Percentiles rank a stretch among this genome's conserved stretches.
phyloP scores from a whole-genome alignment of 2,113 vertebrate genomes.

The Thamnaconus septentrionalis region DNA sequence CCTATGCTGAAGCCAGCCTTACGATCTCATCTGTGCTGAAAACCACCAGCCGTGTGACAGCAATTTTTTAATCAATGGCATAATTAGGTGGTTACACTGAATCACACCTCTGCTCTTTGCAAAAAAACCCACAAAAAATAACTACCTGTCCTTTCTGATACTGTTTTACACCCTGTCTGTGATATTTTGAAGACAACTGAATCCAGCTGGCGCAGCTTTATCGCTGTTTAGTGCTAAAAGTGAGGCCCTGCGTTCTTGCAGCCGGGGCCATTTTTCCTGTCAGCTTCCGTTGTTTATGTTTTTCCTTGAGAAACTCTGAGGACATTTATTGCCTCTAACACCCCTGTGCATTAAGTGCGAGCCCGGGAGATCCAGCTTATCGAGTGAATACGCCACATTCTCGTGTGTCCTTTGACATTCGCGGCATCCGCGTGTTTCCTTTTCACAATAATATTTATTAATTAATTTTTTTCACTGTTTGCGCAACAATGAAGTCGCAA shows the following conservation, averaged over 20 bases:
- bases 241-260: slow-evolving; percentile 38
- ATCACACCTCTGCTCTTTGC: slow-evolving; percentile 48
- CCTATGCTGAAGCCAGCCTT: slow-evolving; percentile 61
- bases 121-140: slow-evolving; percentile 21
- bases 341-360: slow-evolving; percentile 32
- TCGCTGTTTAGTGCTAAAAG: slow-evolving; percentile 41
- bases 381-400: slow-evolving; percentile 19
- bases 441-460: neutral
- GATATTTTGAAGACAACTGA: slow-evolving; percentile 36
- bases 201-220: slow-evolving; percentile 43
- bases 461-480: slow-evolving; percentile 14
- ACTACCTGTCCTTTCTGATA: slow-evolving; percentile 21
- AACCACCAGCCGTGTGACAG: slow-evolving; percentile 45
- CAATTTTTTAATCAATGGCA: slow-evolving; percentile 68
- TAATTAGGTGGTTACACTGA: slow-evolving; percentile 55
- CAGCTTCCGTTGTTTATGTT: slow-evolving; percentile 60
- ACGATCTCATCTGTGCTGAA: slow-evolving; percentile 53
- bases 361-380: slow-evolving; percentile 33
- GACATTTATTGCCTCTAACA: slow-evolving; percentile 48
- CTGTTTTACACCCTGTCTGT: slow-evolving; percentile 51
- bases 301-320: slow-evolving; percentile 41
- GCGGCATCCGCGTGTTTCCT: neutral
- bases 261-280: slow-evolving; percentile 50
- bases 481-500: slow-evolving; percentile 16
- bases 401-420: slow-evolving; percentile 15